phyloP scores from a whole-genome alignment of 2,113 vertebrate species.

The Eurystomus gularis region DNA sequence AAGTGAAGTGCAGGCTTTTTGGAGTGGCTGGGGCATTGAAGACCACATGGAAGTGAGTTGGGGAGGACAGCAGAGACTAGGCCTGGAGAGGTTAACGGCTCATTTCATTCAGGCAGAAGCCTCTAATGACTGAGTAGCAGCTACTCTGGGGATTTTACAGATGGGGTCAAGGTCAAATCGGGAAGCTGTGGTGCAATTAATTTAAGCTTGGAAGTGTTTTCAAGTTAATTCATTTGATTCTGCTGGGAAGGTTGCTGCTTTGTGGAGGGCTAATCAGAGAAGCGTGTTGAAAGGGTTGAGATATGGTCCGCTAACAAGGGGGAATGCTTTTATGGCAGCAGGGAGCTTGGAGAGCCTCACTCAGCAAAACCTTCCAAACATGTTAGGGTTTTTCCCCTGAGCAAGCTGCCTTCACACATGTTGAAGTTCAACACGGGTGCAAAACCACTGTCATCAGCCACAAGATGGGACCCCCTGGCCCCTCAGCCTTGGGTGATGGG shows the following conservation, averaged over 20 bases:
- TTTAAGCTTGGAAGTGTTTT: constrained; percentile 33
- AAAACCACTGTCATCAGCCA: background rate
- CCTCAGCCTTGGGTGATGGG: background rate
- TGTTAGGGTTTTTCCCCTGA: background rate
- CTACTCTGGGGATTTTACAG: constrained; percentile 12
- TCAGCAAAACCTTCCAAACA: background rate
- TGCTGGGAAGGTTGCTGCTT: constrained; percentile 11
- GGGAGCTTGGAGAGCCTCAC: background rate
- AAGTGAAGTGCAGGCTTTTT: background rate
- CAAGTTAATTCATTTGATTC: constrained; percentile 41
- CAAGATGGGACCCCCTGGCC: background rate
- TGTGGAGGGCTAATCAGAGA: constrained; percentile 4
- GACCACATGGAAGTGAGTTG: background rate
- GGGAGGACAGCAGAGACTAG: background rate
- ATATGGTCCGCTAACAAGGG: constrained; percentile 4
- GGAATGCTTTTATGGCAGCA: constrained; percentile 32
- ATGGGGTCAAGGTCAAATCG: background rate
- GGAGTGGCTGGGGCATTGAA: background rate
- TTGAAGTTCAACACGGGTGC: background rate
- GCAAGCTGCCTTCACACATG: background rate
- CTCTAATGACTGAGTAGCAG: background rate
- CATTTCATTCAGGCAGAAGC: background rate
- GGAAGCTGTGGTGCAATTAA: constrained; percentile 55
- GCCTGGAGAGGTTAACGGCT: background rate
- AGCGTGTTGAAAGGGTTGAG: constrained; percentile 44